Base-by-base conservation (phyloP, 2,113 vertebrate genomes). In the Plotosus lineatus region DNA sequence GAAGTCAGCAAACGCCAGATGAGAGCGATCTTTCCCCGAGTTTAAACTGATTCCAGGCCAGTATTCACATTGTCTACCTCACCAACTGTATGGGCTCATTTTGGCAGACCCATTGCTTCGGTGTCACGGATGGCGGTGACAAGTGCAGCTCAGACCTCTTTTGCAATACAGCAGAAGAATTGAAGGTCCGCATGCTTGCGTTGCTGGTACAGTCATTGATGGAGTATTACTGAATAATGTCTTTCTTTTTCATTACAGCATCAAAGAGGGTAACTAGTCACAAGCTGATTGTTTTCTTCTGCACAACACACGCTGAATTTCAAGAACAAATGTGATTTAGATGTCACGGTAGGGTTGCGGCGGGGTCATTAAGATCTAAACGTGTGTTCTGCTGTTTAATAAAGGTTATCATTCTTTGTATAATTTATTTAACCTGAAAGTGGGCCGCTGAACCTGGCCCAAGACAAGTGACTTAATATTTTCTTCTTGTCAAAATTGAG, bases 241-340 rank as follows among this genome's bases (percentile, higher is more conserved):
- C 90, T 91, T 92, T 92, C 90, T 88, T 92, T 91, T 90, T 90
- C 91, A 92, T 93, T 91, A 91, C 86, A 80, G 85, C 90, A 92
- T 93, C 92, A 93, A 93, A 93, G 89, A 85, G 77, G 84, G 0
- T 2, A 83, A 81, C 86, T 89, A 88, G 89, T 92, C 88, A 89
- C 85, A 89, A 87, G 84, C 89, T 88, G 90, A 90, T 88, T 89
- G 89, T 90, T 92, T 92, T 90, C 85, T 85, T 86, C 89, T 65
- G 71, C 73, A 71, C 42, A 72, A 51, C 72, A 78, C 77, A 87
- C 82, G 17, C 38, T 83, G 83, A 88, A 85, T 87, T 85, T 72
- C 83, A 84, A 89, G 89, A 91, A 90, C 90, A 91, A 91, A 92
- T 90, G 89, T 87, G 87, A 90, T 88, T 90, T 83, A 15, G 87